Base-by-base conservation (phyloP, 1,140 invertebrate species). In the Musca domestica region DNA sequence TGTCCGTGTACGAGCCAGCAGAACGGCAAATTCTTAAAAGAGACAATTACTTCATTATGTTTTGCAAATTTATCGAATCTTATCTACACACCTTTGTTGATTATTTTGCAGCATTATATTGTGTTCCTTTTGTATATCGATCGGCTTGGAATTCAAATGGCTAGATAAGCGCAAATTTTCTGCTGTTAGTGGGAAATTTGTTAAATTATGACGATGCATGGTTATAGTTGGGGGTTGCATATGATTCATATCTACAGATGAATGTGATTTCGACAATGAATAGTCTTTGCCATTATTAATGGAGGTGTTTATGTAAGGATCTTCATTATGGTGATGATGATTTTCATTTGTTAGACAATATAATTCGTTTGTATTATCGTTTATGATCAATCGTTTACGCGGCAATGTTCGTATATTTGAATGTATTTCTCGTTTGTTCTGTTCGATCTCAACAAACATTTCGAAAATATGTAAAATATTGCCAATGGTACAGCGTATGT, bases 401-500 rank as follows among this genome's bases (percentile, higher is more conserved):
- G 68, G 2, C 23, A 49, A 51, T 15, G 58, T 27, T 65, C 12
- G 69, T 52, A 15, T 6, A 30, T n/a, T 10, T n/a, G 48, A 64
- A n/a, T n/a, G 72, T 70, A 52, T 73, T 70, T 22, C 49, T 6
- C 71, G 68, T 22, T 77, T 74, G 1, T 70, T 73, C 46, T 71
- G 72, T 56, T 77, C 74, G 52, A 72, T 79, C 49, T 73, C 69
- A 15, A 71, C 71, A n/a, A 80, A 68, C n/a, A 71, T 74, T 20
- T 66, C 67, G 47, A 80, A 80, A 3, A 80, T 69, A n/a, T 84
- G 83, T 67, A 87, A 81, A 14, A 94, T 82, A 83, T 94, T 94
- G 1, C 87, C 86, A 73, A 95, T 83, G 0, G 92, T 95, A 47
- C 87, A 84, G 67, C 90, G 81, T 56, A 94, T 83, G 81, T 94